Evolutionary conservation across 2,888 invertebrate genomes (phyloP), one percentile per base, ranked within the genome.

Genomic region (Apoda limacodes): DNA sequence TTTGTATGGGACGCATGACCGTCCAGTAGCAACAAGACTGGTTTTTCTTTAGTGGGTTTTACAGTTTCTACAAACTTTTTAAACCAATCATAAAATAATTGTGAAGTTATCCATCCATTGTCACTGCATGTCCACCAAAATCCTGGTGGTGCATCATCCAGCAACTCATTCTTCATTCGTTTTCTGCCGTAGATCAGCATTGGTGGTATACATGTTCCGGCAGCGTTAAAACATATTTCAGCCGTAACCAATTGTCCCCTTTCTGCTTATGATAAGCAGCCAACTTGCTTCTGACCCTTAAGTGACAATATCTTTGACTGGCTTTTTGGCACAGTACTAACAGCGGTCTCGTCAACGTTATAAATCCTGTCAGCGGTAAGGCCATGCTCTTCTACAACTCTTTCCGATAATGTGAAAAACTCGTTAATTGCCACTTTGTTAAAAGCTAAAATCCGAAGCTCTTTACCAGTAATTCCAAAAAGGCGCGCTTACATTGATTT

Each of bases 321-420:
- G 9, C 37, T 42, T 25, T 46, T 46, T 9, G 48, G 43, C 17
- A 49, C 50, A 21, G 34, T 27, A 9, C 43, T 45, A 22, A 57
- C 34, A 5, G 52, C 55, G 13, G 51, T 52, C 33, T 55, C 52
- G 22, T 53, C 51, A 9, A 45, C 45, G 33, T 52, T 58, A 33
- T 45, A 58, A 21, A 58, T 49, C 28, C 42, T 37, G 28, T 50
- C 43, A 28, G 50, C 45, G 2, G 43, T 38, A 25, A 46, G 35
- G 12, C 51, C 40, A 19, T 44, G 25, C 35, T 46, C 45, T 14
- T 45, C 42, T n/a, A 25, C 25, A 19, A 34, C 26, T 21, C n/a
- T 19, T 36, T 32, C 32, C 21, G 34, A 22, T 22, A 41, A 29
- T 21, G 23, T 27, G 13, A 32, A 32, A 30, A 35, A 32, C n/a